Evolutionary conservation across 2,113 vertebrate genomes (phyloP), one percentile per base, ranked within the genome.

Genomic region (Chaenogobius annularis): DNA sequence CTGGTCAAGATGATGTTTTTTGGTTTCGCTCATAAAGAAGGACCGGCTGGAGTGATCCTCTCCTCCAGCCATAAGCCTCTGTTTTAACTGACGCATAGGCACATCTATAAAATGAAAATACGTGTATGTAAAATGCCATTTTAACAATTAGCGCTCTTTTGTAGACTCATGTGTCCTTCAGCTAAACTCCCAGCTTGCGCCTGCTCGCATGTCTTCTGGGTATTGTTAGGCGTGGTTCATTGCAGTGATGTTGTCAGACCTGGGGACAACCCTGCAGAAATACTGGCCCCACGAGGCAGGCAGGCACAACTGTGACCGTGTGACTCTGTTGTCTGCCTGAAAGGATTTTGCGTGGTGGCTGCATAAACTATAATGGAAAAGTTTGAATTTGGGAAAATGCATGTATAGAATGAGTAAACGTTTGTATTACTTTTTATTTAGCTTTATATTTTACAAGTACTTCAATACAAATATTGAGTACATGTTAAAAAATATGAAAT

Each of bases 291-390:
- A 55, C 46, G 47, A 59, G 73, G 66, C 44, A 66, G 58, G 66
- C 70, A 61, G n/a, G 66, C 47, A 70, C 67, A 47, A 17, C n/a
- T 0, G n/a, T 66, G 26, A 40, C 74, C 48, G 47, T 9, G 10
- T 59, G 63, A 79, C 5, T 74, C 66, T 70, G 69, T 75, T 76
- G 52, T 80, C 37, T 69, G 9, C 61, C 75, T 81, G 37, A 78
- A 82, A 80, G 68, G 59, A 52, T 68, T 43, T 3, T 3, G 58
- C 72, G 71, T 50, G 50, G 35, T 65, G 61, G 56, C 58, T 73
- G 61, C 68, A 84, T 75, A 77, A 77, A 76, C 74, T 72, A 81
- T 40, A 19, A 26, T 19, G 46, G 43, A 66, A 52, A 7, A 6
- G 31, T 7, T 63, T 63, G 61, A 1, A n/a, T 63, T 35, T 5